Evolutionary conservation across 2,797 vertebrate species (phyloP).

Genomic region (Urosaurus nigricauda): DNA sequence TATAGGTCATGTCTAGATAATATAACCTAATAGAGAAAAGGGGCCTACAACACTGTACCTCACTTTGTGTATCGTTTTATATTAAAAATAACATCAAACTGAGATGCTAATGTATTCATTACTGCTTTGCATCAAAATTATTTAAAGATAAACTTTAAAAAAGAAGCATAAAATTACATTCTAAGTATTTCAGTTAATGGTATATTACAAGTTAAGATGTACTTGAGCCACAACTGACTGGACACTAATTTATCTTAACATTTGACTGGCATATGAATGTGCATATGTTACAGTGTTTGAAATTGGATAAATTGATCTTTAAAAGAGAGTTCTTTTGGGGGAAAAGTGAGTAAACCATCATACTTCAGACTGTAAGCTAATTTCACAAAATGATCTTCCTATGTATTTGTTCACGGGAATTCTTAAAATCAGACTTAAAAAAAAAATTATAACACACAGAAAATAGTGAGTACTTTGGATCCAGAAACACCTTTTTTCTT

Average conservation of each 20-base stretch:
- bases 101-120: background rate
- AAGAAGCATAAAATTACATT: background rate
- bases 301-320: background rate
- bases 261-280: background rate
- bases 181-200: background rate
- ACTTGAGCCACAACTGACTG: background rate
- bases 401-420: background rate
- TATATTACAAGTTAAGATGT: background rate
- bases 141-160: background rate
- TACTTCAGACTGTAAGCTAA: too few relatives aligned
- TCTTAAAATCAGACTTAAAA: background rate
- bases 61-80: background rate
- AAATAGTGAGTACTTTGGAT: background rate
- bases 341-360: background rate
- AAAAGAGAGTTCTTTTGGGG: background rate
- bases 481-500: background rate
- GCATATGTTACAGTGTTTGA: background rate
- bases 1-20: background rate
- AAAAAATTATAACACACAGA: background rate
- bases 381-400: too few relatives aligned
- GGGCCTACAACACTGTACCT: background rate
- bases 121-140: background rate
- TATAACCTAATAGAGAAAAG: background rate
- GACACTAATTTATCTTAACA: background rate
- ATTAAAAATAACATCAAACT: background rate